These are phyloP conservation scores for Globodera rostochiensis DNA, from an alignment of 1,140 invertebrate species.

Conservation along the genomic window DNA sequence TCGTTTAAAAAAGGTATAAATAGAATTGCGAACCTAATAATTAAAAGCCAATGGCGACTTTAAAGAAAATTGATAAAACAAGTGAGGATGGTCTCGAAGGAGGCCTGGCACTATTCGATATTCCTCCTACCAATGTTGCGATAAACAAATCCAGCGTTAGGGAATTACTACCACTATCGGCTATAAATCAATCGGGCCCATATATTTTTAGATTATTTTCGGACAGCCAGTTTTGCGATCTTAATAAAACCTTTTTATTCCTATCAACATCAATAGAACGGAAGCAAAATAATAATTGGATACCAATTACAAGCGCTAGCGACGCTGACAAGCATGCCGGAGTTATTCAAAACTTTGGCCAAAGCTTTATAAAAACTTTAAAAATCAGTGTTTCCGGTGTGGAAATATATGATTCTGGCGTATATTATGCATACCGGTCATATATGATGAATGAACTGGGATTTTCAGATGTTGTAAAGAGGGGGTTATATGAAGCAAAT, in stretches of 20 bases:
- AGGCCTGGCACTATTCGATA: neutral
- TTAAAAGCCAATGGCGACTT: neutral
- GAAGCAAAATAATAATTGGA: neutral
- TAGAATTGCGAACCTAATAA: neutral
- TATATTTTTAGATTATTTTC: neutral
- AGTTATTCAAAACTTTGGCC: no score
- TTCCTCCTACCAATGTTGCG: constrained; percentile 10
- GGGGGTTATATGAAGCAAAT: constrained; percentile 8
- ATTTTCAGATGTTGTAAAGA: neutral
- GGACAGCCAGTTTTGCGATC: neutral
- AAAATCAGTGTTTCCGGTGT: no score
- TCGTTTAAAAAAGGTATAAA: neutral
- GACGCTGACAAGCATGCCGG: no score
- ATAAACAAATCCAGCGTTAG: neutral
- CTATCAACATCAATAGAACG: neutral
- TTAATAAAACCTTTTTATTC: neutral
- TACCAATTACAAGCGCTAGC: no score
- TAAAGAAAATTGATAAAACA: constrained; percentile 14
- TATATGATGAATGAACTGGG: constrained; percentile 7
- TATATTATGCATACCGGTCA: no score
- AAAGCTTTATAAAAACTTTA: no score
- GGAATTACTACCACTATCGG: neutral
- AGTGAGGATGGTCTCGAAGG: constrained; percentile 9
- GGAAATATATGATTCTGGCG: no score
- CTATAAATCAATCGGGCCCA: constrained; percentile 7